Evolutionary conservation across 1,140 invertebrate species (phyloP).

Genomic region (Apolygus lucorum): DNA sequence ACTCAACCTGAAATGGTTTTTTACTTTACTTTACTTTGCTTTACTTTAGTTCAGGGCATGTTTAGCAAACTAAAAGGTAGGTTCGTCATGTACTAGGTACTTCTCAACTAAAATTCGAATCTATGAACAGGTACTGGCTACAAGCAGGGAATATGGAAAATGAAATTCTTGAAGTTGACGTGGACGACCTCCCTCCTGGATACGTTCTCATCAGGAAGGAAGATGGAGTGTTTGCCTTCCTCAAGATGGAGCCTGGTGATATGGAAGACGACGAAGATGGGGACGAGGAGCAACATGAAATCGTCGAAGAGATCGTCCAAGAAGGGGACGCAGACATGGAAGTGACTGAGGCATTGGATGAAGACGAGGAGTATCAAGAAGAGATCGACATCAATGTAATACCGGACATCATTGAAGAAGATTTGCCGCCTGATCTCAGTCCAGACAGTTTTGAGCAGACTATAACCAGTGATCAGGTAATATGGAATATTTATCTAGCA

Average conservation of each 20-base stretch:
- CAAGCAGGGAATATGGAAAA: no score
- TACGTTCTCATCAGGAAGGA: conserved; percentile 5
- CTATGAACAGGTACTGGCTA: no score
- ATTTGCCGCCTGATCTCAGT: no score
- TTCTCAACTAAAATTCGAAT: no score
- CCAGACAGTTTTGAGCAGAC: not conserved
- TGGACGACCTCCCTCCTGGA: not conserved
- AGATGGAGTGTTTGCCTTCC: not conserved
- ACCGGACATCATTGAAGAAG: not conserved
- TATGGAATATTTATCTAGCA: no score
- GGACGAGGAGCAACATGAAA: not conserved
- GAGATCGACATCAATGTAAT: not conserved
- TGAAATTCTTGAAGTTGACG: no score
- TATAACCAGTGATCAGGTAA: not conserved
- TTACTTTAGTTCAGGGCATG: no score
- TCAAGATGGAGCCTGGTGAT: not conserved
- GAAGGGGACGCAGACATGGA: not conserved
- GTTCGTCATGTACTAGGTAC: no score
- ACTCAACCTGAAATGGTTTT: no score
- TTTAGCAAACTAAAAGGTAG: no score
- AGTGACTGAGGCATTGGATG: not conserved
- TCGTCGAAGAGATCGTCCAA: not conserved
- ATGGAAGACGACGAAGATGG: not conserved
- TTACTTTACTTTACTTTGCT: no score
- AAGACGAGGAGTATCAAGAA: not conserved